These are phyloP conservation scores for Hirtodrosophila confusa DNA, from an alignment of 2,888 invertebrate genomes.

Conservation along the genomic window DNA sequence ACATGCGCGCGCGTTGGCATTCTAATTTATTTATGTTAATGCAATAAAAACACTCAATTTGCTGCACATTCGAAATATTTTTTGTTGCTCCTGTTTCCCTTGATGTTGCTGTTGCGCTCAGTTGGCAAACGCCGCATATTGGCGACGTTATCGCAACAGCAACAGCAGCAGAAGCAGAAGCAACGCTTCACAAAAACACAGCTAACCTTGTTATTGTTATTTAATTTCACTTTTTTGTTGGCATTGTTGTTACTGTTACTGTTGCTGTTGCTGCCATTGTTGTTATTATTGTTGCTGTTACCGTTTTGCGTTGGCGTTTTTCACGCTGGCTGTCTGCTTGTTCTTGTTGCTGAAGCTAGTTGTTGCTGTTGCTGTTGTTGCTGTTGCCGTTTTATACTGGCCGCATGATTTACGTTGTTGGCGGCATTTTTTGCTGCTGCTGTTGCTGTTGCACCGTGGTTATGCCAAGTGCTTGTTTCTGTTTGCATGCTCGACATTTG, in stretches of 20 bases:
- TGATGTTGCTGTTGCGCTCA: conserved; percentile 29
- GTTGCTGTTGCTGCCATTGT: conserved; percentile 30
- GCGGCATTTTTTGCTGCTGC: conserved; percentile 42
- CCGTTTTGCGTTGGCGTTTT: conserved; percentile 23
- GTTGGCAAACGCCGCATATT: conserved; percentile 48
- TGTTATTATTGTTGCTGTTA: conserved; percentile 17
- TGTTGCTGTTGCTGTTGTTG: conserved; percentile 23
- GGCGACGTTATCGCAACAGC: conserved; percentile 58
- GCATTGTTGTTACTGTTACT: conserved; percentile 33
- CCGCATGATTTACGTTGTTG: conserved; percentile 57
- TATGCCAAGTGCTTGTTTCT: conserved; percentile 36
- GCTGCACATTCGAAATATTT: conserved; percentile 63
- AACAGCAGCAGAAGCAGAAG: conserved; percentile 23
- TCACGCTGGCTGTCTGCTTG: conserved; percentile 27
- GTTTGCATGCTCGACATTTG: conserved; percentile 27
- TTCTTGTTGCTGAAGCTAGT: conserved; percentile 17
- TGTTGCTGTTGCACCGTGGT: conserved; percentile 48
- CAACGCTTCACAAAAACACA: conserved; percentile 44
- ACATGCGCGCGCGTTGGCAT: conserved; percentile 51
- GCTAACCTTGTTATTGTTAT: conserved; percentile 79
- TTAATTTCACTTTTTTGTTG: conserved; percentile 71
- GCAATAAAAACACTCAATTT: conserved; percentile 80
- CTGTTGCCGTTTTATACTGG: conserved; percentile 56
- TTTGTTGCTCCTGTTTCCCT: conserved; percentile 7
- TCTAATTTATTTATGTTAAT: conserved; percentile 81